Evolutionary conservation across 2,888 invertebrate genomes (phyloP).

Genomic region (Helicoverpa assulta): DNA sequence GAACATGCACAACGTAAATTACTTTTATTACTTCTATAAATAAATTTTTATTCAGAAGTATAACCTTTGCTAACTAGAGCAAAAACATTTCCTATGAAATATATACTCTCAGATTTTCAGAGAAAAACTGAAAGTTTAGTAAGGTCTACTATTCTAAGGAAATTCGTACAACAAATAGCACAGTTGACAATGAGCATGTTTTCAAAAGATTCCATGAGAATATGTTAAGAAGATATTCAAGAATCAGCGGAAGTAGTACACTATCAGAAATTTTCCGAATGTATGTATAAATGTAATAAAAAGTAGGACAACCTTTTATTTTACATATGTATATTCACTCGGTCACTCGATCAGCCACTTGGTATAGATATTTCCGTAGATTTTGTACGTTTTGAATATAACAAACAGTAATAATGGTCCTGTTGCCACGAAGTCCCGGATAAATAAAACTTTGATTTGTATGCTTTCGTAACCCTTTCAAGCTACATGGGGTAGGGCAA

Average conservation of each 20-base stretch:
- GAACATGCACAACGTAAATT: slow-evolving; percentile 24
- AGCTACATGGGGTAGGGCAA: neutral
- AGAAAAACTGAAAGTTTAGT: neutral
- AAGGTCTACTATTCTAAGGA: neutral
- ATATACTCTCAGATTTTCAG: neutral
- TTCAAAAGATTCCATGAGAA: too few relatives aligned
- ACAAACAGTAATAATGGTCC: neutral
- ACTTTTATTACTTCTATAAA: neutral
- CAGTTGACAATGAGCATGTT: too few relatives aligned
- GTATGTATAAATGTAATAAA: neutral
- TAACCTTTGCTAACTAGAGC: neutral
- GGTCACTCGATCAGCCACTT: neutral
- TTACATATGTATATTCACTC: neutral
- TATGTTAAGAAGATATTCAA: too few relatives aligned
- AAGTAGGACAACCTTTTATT: neutral
- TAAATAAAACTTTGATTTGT: slow-evolving; percentile 2
- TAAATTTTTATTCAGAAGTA: neutral
- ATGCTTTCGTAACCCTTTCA: slow-evolving; percentile 2
- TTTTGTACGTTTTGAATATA: neutral
- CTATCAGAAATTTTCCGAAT: too few relatives aligned
- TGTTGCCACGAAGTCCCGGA: slow-evolving; percentile 1
- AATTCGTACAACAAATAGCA: too few relatives aligned
- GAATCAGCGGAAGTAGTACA: too few relatives aligned
- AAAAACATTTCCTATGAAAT: neutral
- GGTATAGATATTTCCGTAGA: neutral